Conservation (phyloP, 2,888 invertebrate genomes). For the Falcaria lacertinaria region DNA sequence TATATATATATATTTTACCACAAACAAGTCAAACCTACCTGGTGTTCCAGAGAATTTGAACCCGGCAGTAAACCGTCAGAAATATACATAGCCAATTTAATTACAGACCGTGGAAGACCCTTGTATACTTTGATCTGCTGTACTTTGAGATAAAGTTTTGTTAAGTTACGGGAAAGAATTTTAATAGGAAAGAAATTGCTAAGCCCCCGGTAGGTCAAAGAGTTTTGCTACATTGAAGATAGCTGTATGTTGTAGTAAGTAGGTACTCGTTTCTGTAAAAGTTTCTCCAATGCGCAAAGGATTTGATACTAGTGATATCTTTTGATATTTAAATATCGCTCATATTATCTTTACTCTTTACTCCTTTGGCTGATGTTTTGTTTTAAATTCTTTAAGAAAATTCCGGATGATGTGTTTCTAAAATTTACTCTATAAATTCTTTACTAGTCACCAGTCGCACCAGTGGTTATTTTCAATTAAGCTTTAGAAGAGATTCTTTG, state of each 20-base stretch:
- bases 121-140: no score
- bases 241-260: slow-evolving; percentile 25
- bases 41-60: no score
- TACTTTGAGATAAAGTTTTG: no score
- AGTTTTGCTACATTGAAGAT: slow-evolving; percentile 52
- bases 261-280: slow-evolving; percentile 39
- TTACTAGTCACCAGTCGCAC: no score
- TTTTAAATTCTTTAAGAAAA: neutral
- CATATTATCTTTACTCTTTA: slow-evolving; percentile 34
- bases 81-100: slow-evolving; percentile 28
- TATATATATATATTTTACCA: no score
- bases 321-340: slow-evolving; percentile 45
- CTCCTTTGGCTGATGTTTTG: no score
- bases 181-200: slow-evolving; percentile 65
- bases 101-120: slow-evolving; percentile 22
- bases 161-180: slow-evolving; percentile 57
- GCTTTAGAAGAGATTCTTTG: no score
- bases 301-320: slow-evolving; percentile 40
- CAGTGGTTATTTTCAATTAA: no score
- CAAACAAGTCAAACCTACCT: no score
- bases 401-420: no score
- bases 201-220: slow-evolving; percentile 54
- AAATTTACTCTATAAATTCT: no score
- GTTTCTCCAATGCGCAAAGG: slow-evolving; percentile 33
- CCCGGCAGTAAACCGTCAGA: no score